Percentiles rank a stretch among this genome's conserved stretches.
Conservation (phyloP, 1,140 invertebrate genomes). For the Drosophila tristis region DNA sequence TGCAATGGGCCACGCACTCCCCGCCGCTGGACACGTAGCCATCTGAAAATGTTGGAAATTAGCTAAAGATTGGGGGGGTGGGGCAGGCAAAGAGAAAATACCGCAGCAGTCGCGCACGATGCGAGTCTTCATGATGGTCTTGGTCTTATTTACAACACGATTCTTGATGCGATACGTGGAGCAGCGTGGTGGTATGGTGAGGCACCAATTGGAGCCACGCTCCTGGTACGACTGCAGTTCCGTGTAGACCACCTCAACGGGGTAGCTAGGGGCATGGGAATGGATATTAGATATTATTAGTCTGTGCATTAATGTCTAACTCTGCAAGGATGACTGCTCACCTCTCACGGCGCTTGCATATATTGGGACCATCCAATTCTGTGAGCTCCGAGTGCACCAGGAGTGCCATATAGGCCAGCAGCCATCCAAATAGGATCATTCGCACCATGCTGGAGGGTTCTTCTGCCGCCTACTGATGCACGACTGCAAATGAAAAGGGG, state of each 20-base stretch:
- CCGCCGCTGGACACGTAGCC: slow-evolving; percentile 90
- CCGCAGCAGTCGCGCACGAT: slow-evolving; percentile 93
- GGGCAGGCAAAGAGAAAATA: no score
- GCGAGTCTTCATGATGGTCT: slow-evolving; percentile 89
- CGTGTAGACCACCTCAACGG: slow-evolving; percentile 85
- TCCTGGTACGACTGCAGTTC: slow-evolving; percentile 92
- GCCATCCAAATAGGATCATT: slow-evolving; percentile 31
- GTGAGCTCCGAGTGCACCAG: slow-evolving; percentile 48
- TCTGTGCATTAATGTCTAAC: no score
- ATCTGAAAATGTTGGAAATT: slow-evolving; percentile 49
- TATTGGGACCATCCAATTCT: slow-evolving; percentile 69
- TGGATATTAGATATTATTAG: background rate
- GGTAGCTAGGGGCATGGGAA: slow-evolving; percentile 42
- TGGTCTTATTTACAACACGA: slow-evolving; percentile 88
- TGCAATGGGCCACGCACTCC: slow-evolving; percentile 92
- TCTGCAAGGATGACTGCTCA: slow-evolving; percentile 19
- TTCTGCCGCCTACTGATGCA: background rate
- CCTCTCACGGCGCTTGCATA: slow-evolving; percentile 75
- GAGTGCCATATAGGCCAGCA: slow-evolving; percentile 23
- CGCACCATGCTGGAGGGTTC: slow-evolving; percentile 32
- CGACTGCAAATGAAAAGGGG: slow-evolving; percentile 30
- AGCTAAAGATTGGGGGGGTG: no score
- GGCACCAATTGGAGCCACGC: slow-evolving; percentile 92
- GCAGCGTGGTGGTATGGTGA: slow-evolving; percentile 93
- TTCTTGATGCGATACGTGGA: slow-evolving; percentile 93